Base-by-base conservation (phyloP, 2,888 invertebrate genomes). In the Callyntrura guangdongensis region DNA sequence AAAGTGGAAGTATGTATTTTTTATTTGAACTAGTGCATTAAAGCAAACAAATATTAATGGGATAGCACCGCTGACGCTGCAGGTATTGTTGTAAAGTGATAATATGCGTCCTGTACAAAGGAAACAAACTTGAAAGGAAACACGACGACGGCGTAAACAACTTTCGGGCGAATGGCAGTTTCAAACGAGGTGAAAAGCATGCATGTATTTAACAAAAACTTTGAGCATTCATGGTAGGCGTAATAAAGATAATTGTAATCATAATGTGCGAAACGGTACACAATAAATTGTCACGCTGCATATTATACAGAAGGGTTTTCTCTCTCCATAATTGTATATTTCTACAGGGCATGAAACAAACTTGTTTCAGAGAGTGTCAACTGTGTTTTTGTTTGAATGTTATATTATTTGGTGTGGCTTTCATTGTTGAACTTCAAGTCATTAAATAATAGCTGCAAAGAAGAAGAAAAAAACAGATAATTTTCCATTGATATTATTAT, bases 381-480 rank as follows among this genome's bases (percentile, higher is more conserved):
- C 14, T 25, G 74, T 8, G 0, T 49, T 17, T 36, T 45, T 45
- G 20, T 17, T 9, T 45, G 4, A n/a, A 20, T 6, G 14, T 8
- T 72, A 27, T n/a, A n/a, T n/a, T n/a, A n/a, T 8, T 45, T 45
- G 36, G 17, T 83, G 69, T 49, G 47, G 56, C 53, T 85, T 85
- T 59, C 59, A 85, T 20, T 59, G 84, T 22, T 85, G 74, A 45
- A 74, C 85, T 74, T 74, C 20, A 85, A 72, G 20, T 85, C 56
- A 27, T 36, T n/a, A 85, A 72, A 85, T 85, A 59, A 74, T 22
- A 36, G 27, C 25, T n/a, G 36, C 59, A 36, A 64, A 59, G 49
- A 83, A 69, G 59, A 67, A 25, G 11, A 61, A 17, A 61, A 61
- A 72, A 36, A 14, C 22, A 22, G 17, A 49, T n/a, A 25, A 84